A percentile compares a stretch with the other conserved stretches of the same genome.
Evolutionary conservation across 92 coral and sea anemone genomes (phyloP).

Genomic region (Siderastrea siderea): DNA sequence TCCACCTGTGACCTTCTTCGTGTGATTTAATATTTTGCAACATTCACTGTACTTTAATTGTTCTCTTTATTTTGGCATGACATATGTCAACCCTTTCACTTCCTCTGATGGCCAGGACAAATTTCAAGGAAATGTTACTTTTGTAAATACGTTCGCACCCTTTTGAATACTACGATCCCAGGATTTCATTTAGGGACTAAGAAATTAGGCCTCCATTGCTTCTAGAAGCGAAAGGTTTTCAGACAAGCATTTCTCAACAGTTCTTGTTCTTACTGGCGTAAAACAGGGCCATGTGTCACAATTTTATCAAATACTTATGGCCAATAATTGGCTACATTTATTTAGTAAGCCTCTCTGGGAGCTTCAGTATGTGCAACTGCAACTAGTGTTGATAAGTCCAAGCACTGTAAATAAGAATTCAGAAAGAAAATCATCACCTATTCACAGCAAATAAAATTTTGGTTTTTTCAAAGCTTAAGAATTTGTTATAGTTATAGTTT

Average conservation of each 20-base stretch:
- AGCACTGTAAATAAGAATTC: too few species aligned
- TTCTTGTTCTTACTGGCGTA: slow-evolving; percentile 14
- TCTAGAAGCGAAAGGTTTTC: not conserved
- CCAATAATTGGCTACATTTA: too few species aligned
- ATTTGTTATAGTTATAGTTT: too few species aligned
- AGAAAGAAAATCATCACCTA: too few species aligned
- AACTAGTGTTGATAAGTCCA: too few species aligned
- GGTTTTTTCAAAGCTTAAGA: too few species aligned
- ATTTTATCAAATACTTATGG: slow-evolving; percentile 9
- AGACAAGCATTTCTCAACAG: slow-evolving; percentile 1
- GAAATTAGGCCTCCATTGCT: slow-evolving; percentile 11
- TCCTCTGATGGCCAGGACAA: slow-evolving; percentile 5
- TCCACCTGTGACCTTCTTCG: slow-evolving; percentile 16
- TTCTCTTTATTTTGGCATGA: not conserved
- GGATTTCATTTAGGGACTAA: not conserved
- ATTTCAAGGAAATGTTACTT: not conserved
- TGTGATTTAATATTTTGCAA: slow-evolving; percentile 5
- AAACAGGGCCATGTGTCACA: slow-evolving; percentile 1
- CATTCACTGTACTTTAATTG: not conserved
- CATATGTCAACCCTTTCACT: not conserved
- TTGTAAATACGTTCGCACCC: not conserved
- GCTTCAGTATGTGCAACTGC: too few species aligned
- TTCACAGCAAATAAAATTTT: too few species aligned
- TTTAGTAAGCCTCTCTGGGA: too few species aligned
- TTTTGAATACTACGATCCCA: not conserved